phyloP scores from a whole-genome alignment of 2,113 vertebrate genomes.

The Kobus ellipsiprymnus region DNA sequence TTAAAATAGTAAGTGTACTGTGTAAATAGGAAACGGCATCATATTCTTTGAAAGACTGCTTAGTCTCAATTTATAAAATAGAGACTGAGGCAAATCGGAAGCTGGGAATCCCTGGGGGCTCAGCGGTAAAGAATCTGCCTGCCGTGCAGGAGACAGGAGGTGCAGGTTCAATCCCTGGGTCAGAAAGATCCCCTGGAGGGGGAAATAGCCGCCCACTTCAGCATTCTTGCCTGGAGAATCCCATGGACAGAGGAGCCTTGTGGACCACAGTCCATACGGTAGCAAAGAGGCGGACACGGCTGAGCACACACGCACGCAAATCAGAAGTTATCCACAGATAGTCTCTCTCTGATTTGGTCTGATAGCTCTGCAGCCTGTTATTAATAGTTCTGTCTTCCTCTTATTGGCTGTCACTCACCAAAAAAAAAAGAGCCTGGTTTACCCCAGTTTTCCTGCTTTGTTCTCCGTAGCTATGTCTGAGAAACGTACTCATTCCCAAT shows the following conservation, averaged over 20 bases:
- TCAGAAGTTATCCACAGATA: too few species aligned
- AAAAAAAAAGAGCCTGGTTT: neutral
- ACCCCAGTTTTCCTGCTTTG: neutral
- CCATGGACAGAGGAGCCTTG: neutral
- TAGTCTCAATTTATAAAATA: neutral
- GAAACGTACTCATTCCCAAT: neutral
- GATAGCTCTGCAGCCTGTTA: neutral
- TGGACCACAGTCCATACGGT: neutral
- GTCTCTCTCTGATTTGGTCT: neutral
- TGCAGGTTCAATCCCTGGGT: neutral
- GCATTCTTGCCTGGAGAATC: neutral
- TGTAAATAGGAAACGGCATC: neutral
- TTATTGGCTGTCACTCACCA: neutral
- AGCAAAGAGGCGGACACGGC: neutral
- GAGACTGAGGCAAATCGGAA: too few species aligned
- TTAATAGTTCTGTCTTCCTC: neutral
- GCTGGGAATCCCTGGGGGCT: neutral
- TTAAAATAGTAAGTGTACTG: neutral
- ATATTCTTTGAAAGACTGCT: neutral
- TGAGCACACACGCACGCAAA: neutral
- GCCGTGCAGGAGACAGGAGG: neutral
- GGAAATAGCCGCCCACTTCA: neutral
- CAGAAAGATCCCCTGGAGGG: neutral
- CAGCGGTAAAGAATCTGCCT: neutral
- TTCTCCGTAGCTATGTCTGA: neutral